A percentile compares a stretch with the other conserved stretches of the same genome.
phyloP scores from a whole-genome alignment of 2,888 invertebrate genomes.

The Cephus rjabovi region DNA sequence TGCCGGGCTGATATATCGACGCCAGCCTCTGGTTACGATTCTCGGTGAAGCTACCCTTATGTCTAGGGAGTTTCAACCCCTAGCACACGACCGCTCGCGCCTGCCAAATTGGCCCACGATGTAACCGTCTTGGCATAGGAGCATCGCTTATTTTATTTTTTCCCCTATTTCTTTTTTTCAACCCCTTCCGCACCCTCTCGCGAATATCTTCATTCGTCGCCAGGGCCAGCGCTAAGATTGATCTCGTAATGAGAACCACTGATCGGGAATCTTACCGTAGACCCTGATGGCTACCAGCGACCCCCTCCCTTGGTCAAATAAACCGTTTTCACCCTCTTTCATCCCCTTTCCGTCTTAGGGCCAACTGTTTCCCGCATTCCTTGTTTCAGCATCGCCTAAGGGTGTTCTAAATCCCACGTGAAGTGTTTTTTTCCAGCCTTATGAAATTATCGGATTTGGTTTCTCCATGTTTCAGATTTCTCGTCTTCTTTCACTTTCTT shows the following conservation, averaged over 20 bases:
- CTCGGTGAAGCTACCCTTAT: background rate
- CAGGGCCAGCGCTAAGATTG: background rate
- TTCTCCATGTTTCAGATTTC: background rate
- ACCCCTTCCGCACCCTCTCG: background rate
- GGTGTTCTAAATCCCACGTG: background rate
- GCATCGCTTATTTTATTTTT: background rate
- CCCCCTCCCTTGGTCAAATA: background rate
- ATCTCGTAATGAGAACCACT: background rate
- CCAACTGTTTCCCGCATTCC: background rate
- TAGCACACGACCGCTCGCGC: background rate
- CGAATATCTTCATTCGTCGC: background rate
- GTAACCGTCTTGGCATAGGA: background rate
- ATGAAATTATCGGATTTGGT: background rate
- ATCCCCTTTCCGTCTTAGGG: background rate
- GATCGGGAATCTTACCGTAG: background rate
- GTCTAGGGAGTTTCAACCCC: background rate
- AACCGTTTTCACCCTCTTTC: background rate
- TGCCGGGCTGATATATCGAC: background rate
- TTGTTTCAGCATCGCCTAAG: background rate
- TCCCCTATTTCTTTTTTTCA: background rate
- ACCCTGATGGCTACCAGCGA: background rate
- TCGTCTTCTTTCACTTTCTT: background rate
- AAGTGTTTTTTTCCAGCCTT: background rate
- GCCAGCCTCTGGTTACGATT: background rate
- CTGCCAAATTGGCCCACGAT: background rate